A percentile compares a stretch with the other conserved stretches of the same genome.
Conservation (phyloP, 1,140 invertebrate species). For the Chymomyza costata region DNA sequence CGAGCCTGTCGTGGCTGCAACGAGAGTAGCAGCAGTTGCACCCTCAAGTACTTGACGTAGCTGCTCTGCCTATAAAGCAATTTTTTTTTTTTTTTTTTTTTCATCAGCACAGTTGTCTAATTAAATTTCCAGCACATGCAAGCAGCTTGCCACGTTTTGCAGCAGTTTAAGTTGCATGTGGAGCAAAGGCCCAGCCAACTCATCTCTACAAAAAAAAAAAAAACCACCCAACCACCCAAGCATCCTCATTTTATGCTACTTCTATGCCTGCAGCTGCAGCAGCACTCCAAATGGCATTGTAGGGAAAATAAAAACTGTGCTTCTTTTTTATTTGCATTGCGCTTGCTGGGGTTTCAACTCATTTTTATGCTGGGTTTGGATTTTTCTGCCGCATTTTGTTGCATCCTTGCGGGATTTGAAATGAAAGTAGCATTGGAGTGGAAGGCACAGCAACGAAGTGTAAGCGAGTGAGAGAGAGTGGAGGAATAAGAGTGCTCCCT, state of each 20-base stretch:
- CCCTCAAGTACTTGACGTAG: no score
- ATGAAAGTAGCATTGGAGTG: slow-evolving; percentile 64
- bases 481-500: slow-evolving; percentile 19
- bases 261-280: not conserved
- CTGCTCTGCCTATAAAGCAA: no score
- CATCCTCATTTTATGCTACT: slow-evolving; percentile 36
- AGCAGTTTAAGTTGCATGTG: slow-evolving; percentile 56
- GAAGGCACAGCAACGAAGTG: slow-evolving; percentile 26
- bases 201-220: not conserved
- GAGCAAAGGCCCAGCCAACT: slow-evolving; percentile 16
- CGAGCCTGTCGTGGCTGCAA: no score
- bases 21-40: no score
- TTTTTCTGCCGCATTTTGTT: slow-evolving; percentile 60
- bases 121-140: slow-evolving; percentile 52
- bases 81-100: slow-evolving; percentile 23
- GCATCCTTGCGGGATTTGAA: slow-evolving; percentile 64
- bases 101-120: slow-evolving; percentile 50
- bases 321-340: slow-evolving; percentile 54
- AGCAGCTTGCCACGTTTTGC: slow-evolving; percentile 38
- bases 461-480: slow-evolving; percentile 24
- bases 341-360: slow-evolving; percentile 28
- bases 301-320: slow-evolving; percentile 24
- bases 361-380: slow-evolving; percentile 44
- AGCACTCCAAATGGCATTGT: slow-evolving; percentile 6
- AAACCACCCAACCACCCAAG: slow-evolving; percentile 27